Evolutionary conservation across 2,888 invertebrate species (phyloP), one percentile per base, ranked within the genome.

Genomic region (Drosophila atroscutellata): DNA sequence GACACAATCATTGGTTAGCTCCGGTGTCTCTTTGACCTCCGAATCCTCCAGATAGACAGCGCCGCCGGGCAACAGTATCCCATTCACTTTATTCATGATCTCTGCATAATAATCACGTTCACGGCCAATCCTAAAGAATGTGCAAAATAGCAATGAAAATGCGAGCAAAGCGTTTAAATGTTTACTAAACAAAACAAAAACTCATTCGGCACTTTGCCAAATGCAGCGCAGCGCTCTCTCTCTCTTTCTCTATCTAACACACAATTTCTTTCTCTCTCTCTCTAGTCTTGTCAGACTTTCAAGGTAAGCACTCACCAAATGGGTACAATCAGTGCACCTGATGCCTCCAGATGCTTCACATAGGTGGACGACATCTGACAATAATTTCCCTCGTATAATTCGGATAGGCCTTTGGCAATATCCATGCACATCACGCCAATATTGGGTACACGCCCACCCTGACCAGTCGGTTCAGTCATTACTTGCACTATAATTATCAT

Each of bases 361-460:
- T 98, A 98, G 0, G 97, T 96, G 0, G 97, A 96, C 0, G 96
- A 96, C 59, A 98, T 96, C 87, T 96, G 98, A 86, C 96, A 96
- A 8, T 94, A 95, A 57, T 15, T 2, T 11, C 94, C 92, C 18
- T 94, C 91, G 0, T 94, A 95, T 59, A 93, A 92, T 7, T 93
- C 80, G 26, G 94, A 92, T 2, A 96, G 92, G 49, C 93, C 92
- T 58, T 92, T 90, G 0, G 95, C 94, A 63, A 95, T 93, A 92
- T 97, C 96, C 90, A 96, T 96, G 2, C 96, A 93, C 67, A 97
- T 92, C 56, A 97, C 93, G n/a, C 97, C 97, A 72, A 96, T 94
- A 66, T 95, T 94, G 0, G 96, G 95, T n/a, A 18, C 18, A 6
- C 45, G 20, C 15, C 4, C 15, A 3, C 15, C 28, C 7, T 63